phyloP scores from a whole-genome alignment of 2,113 vertebrate genomes.

The Sinocyclocheilus anshuiensis region DNA sequence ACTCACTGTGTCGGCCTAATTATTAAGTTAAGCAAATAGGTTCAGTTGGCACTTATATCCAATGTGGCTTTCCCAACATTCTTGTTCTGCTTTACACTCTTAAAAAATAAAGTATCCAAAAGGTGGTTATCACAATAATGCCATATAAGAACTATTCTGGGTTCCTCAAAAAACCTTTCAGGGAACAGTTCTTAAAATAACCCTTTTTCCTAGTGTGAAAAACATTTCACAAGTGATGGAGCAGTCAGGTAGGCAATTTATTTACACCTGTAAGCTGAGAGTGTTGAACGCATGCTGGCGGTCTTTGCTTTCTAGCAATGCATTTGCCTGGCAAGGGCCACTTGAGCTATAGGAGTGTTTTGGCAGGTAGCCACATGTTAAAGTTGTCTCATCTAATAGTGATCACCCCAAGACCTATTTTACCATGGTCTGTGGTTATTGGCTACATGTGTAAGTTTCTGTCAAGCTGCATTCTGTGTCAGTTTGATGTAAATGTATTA shows the following conservation, averaged over 20 bases:
- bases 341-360: background rate
- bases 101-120: background rate
- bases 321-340: background rate
- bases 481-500: background rate
- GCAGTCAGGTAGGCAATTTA: background rate
- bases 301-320: background rate
- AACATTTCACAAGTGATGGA: no score
- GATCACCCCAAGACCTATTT: background rate
- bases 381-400: constrained; percentile 7
- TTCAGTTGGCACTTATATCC: background rate
- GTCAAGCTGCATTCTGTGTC: background rate
- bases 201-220: no score
- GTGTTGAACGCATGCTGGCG: background rate
- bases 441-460: background rate
- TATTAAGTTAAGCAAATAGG: background rate
- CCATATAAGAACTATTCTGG: no score
- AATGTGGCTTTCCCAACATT: background rate
- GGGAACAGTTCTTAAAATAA: no score
- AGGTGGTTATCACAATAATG: background rate
- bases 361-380: constrained; percentile 5
- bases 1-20: background rate
- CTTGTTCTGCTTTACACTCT: background rate
- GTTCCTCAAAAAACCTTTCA: no score
- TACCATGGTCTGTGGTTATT: background rate
- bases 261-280: background rate